Percentiles rank a stretch among this genome's conserved stretches.
These are phyloP conservation scores for Agriopis aurantiaria DNA, from an alignment of 2,888 invertebrate genomes.

Conservation along the genomic window DNA sequence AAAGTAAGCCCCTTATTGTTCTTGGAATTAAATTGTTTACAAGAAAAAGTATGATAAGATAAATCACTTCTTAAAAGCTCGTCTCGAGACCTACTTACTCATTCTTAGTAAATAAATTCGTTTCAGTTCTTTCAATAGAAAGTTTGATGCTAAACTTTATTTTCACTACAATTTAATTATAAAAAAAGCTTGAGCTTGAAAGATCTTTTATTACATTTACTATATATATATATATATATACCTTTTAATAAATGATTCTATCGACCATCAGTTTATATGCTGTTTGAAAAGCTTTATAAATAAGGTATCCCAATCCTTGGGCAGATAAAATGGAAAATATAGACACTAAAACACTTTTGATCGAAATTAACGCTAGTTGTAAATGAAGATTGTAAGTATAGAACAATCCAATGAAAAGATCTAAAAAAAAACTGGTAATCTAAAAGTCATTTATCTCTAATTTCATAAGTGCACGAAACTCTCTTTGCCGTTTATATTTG, in stretches of 20 bases:
- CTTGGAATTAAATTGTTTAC: slow-evolving; percentile 8
- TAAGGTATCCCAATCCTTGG: too few relatives aligned
- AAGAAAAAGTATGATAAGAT: background rate
- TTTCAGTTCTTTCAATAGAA: background rate
- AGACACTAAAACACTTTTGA: too few relatives aligned
- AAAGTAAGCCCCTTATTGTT: background rate
- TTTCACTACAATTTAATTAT: background rate
- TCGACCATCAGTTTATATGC: too few relatives aligned
- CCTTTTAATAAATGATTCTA: too few relatives aligned
- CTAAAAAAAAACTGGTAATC: too few relatives aligned
- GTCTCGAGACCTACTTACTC: background rate
- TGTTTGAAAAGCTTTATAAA: too few relatives aligned
- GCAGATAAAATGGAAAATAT: too few relatives aligned
- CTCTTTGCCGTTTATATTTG: slow-evolving; percentile 5
- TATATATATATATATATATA: too few relatives aligned
- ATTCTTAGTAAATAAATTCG: background rate
- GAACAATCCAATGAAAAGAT: too few relatives aligned
- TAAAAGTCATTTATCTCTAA: slow-evolving; percentile 2
- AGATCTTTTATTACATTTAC: too few relatives aligned
- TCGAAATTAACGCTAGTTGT: too few relatives aligned
- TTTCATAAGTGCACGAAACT: slow-evolving; percentile 16
- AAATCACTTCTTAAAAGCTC: slow-evolving; percentile 2
- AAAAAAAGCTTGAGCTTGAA: background rate
- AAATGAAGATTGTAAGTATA: too few relatives aligned
- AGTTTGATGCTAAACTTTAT: background rate